These are phyloP conservation scores for Micromussa lordhowensis DNA, from an alignment of 92 coral and sea anemone species.

Conservation along the genomic window DNA sequence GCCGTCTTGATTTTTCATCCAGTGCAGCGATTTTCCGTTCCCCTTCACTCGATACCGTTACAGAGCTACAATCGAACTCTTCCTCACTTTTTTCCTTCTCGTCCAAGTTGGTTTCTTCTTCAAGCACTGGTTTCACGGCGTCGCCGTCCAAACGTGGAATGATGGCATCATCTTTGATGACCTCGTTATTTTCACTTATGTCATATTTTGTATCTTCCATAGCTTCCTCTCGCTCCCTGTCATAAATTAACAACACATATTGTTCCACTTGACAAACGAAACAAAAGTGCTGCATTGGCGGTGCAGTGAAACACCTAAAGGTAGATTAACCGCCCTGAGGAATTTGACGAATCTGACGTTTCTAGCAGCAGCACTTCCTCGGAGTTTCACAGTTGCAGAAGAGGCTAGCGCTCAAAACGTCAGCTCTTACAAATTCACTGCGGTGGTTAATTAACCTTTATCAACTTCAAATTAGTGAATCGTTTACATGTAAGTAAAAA, in stretches of 20 bases:
- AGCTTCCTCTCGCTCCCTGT: neutral
- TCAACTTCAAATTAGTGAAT: no score
- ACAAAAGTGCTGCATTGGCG: neutral
- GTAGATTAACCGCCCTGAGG: no score
- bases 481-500: no score
- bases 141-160: neutral
- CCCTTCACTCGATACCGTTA: conserved; percentile 3
- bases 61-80: conserved; percentile 2
- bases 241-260: neutral
- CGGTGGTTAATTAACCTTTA: no score
- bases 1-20: conserved; percentile 10
- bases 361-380: no score
- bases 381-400: no score
- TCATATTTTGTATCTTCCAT: neutral
- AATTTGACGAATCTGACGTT: no score
- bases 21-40: conserved; percentile 8
- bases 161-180: neutral
- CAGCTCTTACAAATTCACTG: no score
- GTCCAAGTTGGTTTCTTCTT: neutral
- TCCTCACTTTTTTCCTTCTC: neutral
- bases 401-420: no score
- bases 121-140: neutral
- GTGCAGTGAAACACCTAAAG: no score
- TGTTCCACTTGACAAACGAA: neutral
- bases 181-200: neutral